These are phyloP conservation scores for Pangasianodon hypophthalmus DNA, from an alignment of 2,113 vertebrate species.

Conservation along the genomic window DNA sequence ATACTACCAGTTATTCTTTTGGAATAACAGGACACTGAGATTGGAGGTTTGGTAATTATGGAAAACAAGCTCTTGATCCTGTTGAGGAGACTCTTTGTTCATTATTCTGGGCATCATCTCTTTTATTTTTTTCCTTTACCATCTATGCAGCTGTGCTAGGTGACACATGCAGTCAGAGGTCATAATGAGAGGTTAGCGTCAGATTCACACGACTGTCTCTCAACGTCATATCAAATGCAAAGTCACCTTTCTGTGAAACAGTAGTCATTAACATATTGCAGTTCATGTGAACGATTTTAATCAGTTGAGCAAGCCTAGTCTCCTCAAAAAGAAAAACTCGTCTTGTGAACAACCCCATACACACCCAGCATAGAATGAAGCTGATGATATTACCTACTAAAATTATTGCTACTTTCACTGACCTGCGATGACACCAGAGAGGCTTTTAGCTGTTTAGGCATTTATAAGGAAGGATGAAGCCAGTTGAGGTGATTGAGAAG, in stretches of 20 bases:
- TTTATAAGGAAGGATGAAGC: background rate
- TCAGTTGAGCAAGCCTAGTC: constrained; percentile 20
- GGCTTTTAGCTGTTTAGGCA: background rate
- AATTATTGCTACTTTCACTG: background rate
- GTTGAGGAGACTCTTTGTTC: constrained; percentile 72
- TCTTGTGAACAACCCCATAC: background rate
- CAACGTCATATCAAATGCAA: constrained; percentile 16
- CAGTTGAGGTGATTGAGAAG: background rate
- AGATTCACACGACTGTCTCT: background rate
- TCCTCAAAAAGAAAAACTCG: background rate
- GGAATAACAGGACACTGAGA: background rate
- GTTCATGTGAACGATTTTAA: constrained; percentile 13
- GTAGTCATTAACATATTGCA: constrained; percentile 10
- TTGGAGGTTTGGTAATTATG: constrained; percentile 18
- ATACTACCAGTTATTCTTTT: constrained; percentile 24
- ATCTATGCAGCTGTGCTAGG: constrained; percentile 57
- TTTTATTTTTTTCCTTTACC: constrained; percentile 45
- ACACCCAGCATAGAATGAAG: background rate
- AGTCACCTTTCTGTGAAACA: constrained; percentile 14
- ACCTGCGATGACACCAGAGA: background rate
- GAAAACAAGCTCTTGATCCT: constrained; percentile 47
- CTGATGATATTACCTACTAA: background rate
- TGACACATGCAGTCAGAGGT: constrained; percentile 27
- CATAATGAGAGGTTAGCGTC: background rate
- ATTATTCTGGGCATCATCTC: constrained; percentile 46